These are phyloP conservation scores for Drosophila testacea DNA, from an alignment of 2,888 invertebrate species.

Conservation along the genomic window DNA sequence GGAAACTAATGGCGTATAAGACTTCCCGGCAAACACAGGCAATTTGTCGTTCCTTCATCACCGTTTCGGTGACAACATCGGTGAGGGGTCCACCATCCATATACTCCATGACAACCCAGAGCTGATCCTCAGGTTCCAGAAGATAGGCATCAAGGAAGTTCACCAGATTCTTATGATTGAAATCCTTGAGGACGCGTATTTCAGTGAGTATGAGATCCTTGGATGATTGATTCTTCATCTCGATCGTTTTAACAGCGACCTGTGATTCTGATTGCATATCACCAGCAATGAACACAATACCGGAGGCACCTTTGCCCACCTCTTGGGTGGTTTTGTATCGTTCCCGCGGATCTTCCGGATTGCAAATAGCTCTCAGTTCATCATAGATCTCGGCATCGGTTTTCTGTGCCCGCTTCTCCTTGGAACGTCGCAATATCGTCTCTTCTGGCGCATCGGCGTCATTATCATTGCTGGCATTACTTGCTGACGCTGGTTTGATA, in stretches of 20 bases:
- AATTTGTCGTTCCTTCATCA: slow-evolving; percentile 98
- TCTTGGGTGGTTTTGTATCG: slow-evolving; percentile 93
- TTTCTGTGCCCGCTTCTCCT: slow-evolving; percentile 83
- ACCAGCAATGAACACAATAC: slow-evolving; percentile 95
- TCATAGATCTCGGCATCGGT: slow-evolving; percentile 88
- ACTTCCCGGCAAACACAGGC: slow-evolving; percentile 97
- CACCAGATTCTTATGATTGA: slow-evolving; percentile 97
- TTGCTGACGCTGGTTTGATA: slow-evolving; percentile 79
- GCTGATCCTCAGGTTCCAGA: slow-evolving; percentile 94
- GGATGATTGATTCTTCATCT: slow-evolving; percentile 96
- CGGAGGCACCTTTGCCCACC: slow-evolving; percentile 96
- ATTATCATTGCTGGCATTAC: slow-evolving; percentile 45
- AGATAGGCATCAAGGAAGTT: slow-evolving; percentile 97
- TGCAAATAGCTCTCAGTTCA: slow-evolving; percentile 92
- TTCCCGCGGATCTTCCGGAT: slow-evolving; percentile 91
- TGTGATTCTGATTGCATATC: slow-evolving; percentile 90
- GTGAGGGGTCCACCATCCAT: slow-evolving; percentile 98
- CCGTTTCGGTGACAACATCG: slow-evolving; percentile 98
- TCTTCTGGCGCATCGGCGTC: slow-evolving; percentile 84
- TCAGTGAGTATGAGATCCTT: slow-evolving; percentile 98
- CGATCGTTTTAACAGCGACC: slow-evolving; percentile 98
- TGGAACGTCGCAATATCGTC: slow-evolving; percentile 84
- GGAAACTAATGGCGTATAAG: slow-evolving; percentile 94
- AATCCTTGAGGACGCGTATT: slow-evolving; percentile 95
- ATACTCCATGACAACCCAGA: slow-evolving; percentile 99